A percentile compares a stretch with the other conserved stretches of the same genome.
Conservation (phyloP, 2,888 invertebrate species). For the Troides oblongomaculatus region DNA sequence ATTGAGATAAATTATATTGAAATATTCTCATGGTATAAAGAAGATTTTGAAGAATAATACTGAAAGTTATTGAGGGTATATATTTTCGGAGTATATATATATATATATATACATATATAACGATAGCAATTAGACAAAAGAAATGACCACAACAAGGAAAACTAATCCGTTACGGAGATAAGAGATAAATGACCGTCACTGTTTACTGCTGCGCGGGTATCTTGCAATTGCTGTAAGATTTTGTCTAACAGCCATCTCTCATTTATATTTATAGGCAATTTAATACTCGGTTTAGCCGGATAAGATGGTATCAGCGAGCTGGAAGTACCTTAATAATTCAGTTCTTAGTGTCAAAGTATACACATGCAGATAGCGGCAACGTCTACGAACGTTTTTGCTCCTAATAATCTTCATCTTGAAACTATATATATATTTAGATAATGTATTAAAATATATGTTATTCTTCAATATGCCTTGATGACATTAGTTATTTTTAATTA, state of each 20-base stretch:
- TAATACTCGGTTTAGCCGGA: not conserved
- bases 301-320: not conserved
- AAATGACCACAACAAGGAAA: conserved; percentile 1
- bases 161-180: not conserved
- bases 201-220: not conserved
- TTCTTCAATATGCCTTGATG: too few relatives aligned
- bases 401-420: too few relatives aligned
- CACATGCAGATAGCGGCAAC: too few relatives aligned
- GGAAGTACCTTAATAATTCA: not conserved
- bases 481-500: too few relatives aligned
- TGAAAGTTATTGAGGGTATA: too few relatives aligned
- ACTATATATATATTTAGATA: too few relatives aligned
- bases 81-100: not conserved
- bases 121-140: not conserved
- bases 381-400: too few relatives aligned
- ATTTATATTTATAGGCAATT: not conserved
- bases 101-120: not conserved
- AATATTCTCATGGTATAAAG: too few relatives aligned
- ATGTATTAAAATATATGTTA: too few relatives aligned
- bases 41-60: too few relatives aligned
- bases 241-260: not conserved
- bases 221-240: not conserved
- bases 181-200: not conserved
- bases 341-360: not conserved
- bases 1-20: too few relatives aligned